These are phyloP conservation scores for Oxyura jamaicensis DNA, from an alignment of 2,113 vertebrate genomes.

Conservation along the genomic window DNA sequence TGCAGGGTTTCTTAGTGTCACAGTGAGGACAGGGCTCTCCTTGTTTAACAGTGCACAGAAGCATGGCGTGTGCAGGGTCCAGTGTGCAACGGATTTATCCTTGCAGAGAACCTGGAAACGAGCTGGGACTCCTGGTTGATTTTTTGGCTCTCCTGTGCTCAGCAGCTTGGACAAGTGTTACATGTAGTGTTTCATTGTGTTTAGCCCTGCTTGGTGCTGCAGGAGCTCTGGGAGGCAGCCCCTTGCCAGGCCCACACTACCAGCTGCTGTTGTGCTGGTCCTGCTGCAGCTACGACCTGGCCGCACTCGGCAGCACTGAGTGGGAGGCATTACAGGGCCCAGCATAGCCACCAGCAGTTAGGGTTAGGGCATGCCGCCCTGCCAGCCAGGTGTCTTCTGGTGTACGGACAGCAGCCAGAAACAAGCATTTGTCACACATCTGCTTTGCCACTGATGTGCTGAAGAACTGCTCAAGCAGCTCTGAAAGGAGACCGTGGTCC, in stretches of 20 bases:
- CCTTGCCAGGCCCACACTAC: rapidly evolving
- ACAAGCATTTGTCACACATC: background rate
- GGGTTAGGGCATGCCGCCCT: background rate
- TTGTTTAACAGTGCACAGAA: background rate
- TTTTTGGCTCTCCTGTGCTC: background rate
- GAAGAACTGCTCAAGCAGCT: background rate
- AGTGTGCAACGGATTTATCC: too few relatives aligned
- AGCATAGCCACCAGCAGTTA: too few relatives aligned
- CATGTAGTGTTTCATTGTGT: background rate
- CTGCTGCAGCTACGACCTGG: background rate
- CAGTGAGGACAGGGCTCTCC: background rate
- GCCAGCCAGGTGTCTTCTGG: background rate
- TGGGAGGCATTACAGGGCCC: too few relatives aligned
- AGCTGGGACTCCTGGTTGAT: background rate
- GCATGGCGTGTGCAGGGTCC: background rate
- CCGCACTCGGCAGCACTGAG: too few relatives aligned
- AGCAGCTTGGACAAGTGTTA: background rate
- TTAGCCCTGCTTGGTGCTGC: rapidly evolving
- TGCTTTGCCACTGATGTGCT: background rate
- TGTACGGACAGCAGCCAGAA: background rate
- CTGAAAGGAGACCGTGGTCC: background rate
- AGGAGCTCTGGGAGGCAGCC: background rate
- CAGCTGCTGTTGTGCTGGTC: background rate
- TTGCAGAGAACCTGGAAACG: background rate
- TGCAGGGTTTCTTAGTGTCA: background rate